phyloP scores from a whole-genome alignment of 2,797 vertebrate genomes.

The Thripadectes ignobilis region DNA sequence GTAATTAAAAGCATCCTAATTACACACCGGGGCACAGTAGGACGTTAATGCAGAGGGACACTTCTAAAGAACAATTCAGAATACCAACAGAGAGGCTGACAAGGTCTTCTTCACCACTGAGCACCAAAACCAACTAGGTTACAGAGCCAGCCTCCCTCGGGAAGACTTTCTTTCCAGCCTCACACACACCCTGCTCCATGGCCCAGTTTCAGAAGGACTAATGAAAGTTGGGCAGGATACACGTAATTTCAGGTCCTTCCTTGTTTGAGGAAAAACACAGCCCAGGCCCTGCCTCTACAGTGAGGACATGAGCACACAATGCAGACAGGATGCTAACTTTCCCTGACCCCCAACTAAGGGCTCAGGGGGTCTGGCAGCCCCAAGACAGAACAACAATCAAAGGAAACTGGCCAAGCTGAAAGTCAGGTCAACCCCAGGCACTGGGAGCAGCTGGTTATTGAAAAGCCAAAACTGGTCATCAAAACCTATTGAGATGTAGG shows the following conservation, averaged over 20 bases:
- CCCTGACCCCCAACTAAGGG: not conserved
- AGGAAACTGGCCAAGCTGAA: not conserved
- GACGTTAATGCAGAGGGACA: not conserved
- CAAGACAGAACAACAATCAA: not conserved
- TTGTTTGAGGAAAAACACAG: not conserved
- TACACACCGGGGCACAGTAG: not conserved
- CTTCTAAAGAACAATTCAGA: not conserved
- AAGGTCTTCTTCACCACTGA: not conserved
- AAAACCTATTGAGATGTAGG: not conserved
- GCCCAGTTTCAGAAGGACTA: slow-evolving; percentile 24
- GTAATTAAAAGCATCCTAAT: slow-evolving; percentile 57
- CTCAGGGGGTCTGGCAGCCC: not conserved
- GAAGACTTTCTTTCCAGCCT: not conserved
- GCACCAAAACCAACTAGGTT: not conserved
- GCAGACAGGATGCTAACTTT: not conserved
- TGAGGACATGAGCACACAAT: not conserved
- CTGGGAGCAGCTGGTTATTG: not conserved
- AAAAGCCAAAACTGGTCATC: not conserved
- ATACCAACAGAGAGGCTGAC: not conserved
- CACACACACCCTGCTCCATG: accelerated
- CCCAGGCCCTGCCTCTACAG: accelerated
- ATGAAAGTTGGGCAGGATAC: not conserved
- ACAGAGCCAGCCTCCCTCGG: not conserved
- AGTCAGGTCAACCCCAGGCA: not conserved
- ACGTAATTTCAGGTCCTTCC: not conserved